phyloP scores from a whole-genome alignment of 2,113 vertebrate species.

The Hucho hucho region DNA sequence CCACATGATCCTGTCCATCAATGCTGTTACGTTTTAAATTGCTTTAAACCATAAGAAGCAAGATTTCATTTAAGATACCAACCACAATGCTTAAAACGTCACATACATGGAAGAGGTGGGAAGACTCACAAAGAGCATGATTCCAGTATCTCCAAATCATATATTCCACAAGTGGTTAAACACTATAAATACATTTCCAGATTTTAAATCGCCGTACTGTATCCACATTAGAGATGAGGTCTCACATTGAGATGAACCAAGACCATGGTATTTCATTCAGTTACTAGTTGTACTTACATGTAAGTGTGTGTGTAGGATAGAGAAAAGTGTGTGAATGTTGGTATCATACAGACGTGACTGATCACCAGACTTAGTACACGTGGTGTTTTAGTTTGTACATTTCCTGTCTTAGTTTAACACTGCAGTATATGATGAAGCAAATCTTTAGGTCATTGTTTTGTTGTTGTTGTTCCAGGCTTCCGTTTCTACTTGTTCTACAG shows the following conservation, averaged over 20 bases:
- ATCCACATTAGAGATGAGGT: constrained; percentile 79
- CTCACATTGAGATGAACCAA: constrained; percentile 72
- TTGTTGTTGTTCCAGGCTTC: constrained; percentile 24
- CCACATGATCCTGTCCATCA: constrained; percentile 41
- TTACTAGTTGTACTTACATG: constrained; percentile 52
- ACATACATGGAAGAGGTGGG: constrained; percentile 62
- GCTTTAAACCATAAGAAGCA: constrained; percentile 58
- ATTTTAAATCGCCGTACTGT: constrained; percentile 72
- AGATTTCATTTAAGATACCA: constrained; percentile 60
- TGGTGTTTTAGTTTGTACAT: constrained; percentile 73
- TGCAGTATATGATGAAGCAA: constrained; percentile 80
- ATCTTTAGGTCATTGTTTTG: constrained; percentile 76
- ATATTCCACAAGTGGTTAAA: constrained; percentile 80
- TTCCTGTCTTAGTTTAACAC: constrained; percentile 68
- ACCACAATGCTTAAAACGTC: constrained; percentile 66
- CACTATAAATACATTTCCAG: constrained; percentile 84
- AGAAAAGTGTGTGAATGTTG: constrained; percentile 61
- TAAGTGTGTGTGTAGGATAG: constrained; percentile 34
- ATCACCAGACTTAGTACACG: constrained; percentile 84
- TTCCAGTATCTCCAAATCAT: constrained; percentile 76
- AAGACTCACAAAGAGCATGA: constrained; percentile 61
- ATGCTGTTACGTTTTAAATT: constrained; percentile 37
- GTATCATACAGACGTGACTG: constrained; percentile 85
- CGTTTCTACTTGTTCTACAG: constrained; percentile 52
- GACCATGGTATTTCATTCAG: constrained; percentile 76